Conservation (phyloP, 1,140 invertebrate species). For the Aplysia californica region DNA sequence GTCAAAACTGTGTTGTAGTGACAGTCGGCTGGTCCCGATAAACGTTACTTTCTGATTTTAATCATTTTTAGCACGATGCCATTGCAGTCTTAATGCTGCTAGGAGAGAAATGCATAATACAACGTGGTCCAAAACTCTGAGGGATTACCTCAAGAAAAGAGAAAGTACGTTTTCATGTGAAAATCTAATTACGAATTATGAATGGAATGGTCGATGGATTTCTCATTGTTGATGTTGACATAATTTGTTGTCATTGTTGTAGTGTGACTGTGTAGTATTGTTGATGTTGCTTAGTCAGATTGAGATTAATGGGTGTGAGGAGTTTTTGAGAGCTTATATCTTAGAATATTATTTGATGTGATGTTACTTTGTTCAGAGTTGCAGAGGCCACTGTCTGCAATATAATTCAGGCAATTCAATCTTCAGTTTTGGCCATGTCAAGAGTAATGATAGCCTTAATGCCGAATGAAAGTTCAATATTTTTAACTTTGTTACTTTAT, state of each 20-base stretch:
- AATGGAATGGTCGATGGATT: neutral
- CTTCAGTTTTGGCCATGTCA: no score
- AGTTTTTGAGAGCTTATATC: no score
- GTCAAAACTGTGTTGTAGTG: no score
- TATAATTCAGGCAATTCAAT: no score
- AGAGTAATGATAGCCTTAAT: no score
- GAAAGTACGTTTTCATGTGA: neutral
- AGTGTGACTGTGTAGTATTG: neutral
- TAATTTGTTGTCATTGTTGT: neutral
- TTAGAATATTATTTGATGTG: no score
- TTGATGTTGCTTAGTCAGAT: neutral
- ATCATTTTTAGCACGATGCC: neutral
- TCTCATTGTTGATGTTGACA: neutral
- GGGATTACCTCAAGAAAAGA: neutral
- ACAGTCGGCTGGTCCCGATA: neutral
- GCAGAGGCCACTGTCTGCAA: no score
- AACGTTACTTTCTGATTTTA: neutral
- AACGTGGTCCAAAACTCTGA: neutral
- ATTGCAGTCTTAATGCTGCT: slow-evolving; percentile 44
- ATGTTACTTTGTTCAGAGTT: no score
- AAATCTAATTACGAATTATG: neutral
- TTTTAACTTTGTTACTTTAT: no score
- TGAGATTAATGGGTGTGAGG: neutral
- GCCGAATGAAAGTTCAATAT: no score
- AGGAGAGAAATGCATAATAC: neutral